These are phyloP conservation scores for Pseudanteris insignis DNA, from an alignment of 2,888 invertebrate genomes.

Conservation along the genomic window DNA sequence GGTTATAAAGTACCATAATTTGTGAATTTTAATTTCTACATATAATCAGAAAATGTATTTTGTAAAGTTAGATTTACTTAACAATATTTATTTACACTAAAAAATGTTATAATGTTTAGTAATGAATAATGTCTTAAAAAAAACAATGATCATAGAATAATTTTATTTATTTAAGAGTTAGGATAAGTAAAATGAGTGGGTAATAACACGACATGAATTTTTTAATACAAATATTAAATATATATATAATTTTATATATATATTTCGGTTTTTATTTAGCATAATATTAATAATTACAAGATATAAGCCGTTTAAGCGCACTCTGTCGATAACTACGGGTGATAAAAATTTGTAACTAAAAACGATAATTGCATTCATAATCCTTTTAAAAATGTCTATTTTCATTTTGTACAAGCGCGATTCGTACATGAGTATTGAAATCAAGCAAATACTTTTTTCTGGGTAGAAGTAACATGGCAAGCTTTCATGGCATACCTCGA, in stretches of 20 bases:
- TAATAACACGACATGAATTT: no score
- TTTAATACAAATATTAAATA: conserved; percentile 55
- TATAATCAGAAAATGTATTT: no score
- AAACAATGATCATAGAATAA: no score
- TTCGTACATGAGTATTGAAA: conserved; percentile 55
- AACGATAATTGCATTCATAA: conserved; percentile 33
- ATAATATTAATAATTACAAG: conserved; percentile 54
- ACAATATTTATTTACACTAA: no score
- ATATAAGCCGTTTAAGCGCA: conserved; percentile 52
- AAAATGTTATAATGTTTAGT: no score
- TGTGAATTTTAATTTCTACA: no score
- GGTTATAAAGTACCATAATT: no score
- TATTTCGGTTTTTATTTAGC: no score
- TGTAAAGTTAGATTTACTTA: no score
- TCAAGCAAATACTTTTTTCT: conserved; percentile 46
- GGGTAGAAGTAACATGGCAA: conserved; percentile 57
- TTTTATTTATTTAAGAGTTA: no score
- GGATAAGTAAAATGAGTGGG: no score
- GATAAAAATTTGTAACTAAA: conserved; percentile 25
- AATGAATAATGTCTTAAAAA: no score
- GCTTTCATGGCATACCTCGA: conserved; percentile 60
- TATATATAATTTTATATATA: conserved; percentile 53
- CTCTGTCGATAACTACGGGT: conserved; percentile 47
- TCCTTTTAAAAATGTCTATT: conserved; percentile 15
- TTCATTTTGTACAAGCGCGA: conserved; percentile 42